These are phyloP conservation scores for Oncopodura yosiiana DNA, from an alignment of 1,140 invertebrate species.

Conservation along the genomic window DNA sequence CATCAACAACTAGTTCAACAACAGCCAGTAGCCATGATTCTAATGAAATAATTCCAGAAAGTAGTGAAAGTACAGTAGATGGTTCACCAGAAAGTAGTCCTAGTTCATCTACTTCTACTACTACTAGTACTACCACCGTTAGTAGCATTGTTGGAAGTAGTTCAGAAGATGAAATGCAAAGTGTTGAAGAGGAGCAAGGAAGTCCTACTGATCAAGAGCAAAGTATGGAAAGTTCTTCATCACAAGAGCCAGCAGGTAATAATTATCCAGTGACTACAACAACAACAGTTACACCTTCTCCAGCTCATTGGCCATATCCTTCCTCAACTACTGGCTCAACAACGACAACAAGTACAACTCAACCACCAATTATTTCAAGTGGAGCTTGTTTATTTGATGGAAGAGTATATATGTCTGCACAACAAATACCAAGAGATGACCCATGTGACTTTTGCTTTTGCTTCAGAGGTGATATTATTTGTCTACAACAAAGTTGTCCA, in stretches of 20 bases:
- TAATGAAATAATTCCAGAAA: not conserved
- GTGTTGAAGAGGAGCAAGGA: slow-evolving; percentile 4
- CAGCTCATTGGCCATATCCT: slow-evolving; percentile 33
- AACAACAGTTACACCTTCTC: slow-evolving; percentile 28
- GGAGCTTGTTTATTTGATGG: slow-evolving; percentile 83
- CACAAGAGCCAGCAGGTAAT: slow-evolving; percentile 12
- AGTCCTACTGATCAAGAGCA: not conserved
- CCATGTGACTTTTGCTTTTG: slow-evolving; percentile 95
- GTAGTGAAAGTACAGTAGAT: not conserved
- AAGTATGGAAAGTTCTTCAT: slow-evolving; percentile 3
- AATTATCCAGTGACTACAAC: slow-evolving; percentile 32
- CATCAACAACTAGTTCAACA: slow-evolving; percentile 15
- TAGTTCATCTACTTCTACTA: too few relatives aligned
- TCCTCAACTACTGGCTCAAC: slow-evolving; percentile 12
- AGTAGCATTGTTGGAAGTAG: too few relatives aligned
- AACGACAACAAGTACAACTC: too few relatives aligned
- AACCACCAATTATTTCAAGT: slow-evolving; percentile 54
- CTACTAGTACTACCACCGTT: too few relatives aligned
- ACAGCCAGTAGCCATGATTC: slow-evolving; percentile 11
- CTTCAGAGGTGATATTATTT: slow-evolving; percentile 90
- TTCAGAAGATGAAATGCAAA: not conserved
- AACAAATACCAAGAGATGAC: slow-evolving; percentile 86
- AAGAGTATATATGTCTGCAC: slow-evolving; percentile 83
- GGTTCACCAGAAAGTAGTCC: slow-evolving; percentile 14
- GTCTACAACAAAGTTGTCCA: slow-evolving; percentile 86